phyloP scores from a whole-genome alignment of 1,140 invertebrate species.

The Lepidurus couesii region DNA sequence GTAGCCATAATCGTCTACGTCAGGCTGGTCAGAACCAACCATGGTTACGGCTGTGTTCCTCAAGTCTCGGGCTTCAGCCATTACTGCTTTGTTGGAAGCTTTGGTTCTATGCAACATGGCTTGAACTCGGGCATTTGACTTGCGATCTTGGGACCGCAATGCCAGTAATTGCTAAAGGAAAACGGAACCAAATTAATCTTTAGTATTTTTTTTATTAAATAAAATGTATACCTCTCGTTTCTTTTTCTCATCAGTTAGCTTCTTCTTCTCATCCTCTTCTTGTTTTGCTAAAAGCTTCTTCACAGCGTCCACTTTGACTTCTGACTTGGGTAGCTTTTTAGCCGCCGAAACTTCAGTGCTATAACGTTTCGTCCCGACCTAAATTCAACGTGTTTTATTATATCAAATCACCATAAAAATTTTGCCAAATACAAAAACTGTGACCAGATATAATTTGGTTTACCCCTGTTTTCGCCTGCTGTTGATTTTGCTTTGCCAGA shows the following conservation, averaged over 20 bases:
- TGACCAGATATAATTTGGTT: background rate
- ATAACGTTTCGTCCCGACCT: constrained; percentile 55
- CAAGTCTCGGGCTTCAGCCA: constrained; percentile 71
- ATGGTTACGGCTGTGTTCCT: constrained; percentile 67
- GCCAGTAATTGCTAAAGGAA: constrained; percentile 56
- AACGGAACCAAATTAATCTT: constrained; percentile 34
- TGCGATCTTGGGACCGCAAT: constrained; percentile 61
- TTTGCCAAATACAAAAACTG: too few relatives aligned
- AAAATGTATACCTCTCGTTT: constrained; percentile 52
- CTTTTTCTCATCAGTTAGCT: constrained; percentile 56
- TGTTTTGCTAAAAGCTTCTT: constrained; percentile 73
- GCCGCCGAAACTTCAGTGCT: constrained; percentile 70
- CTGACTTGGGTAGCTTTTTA: constrained; percentile 65
- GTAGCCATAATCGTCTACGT: constrained; percentile 86
- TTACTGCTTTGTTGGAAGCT: constrained; percentile 76
- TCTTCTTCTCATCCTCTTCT: constrained; percentile 67
- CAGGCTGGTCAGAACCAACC: constrained; percentile 63
- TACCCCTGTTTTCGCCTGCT: constrained; percentile 37
- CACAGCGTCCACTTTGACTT: constrained; percentile 64
- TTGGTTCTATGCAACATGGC: constrained; percentile 72
- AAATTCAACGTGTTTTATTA: constrained; percentile 27
- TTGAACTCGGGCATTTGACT: constrained; percentile 53
- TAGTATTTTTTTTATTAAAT: constrained; percentile 29
- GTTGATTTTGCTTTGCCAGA: constrained; percentile 37
- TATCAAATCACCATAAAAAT: too few relatives aligned